phyloP scores from a whole-genome alignment of 2,888 invertebrate genomes.

The Sesamia inferens region DNA sequence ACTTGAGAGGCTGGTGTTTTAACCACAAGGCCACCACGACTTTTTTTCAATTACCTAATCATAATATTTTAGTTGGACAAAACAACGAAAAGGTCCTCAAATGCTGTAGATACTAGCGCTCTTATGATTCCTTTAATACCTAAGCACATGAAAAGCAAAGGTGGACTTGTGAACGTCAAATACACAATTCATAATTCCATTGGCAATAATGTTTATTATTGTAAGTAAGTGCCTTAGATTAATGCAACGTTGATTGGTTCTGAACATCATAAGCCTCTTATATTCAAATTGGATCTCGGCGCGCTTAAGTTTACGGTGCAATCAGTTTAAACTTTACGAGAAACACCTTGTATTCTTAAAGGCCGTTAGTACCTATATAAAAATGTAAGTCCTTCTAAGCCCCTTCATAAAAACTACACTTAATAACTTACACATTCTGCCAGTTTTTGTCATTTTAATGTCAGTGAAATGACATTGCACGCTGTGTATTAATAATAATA shows the following conservation, averaged over 20 bases:
- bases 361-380: constrained; percentile 45
- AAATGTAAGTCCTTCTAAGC: constrained; percentile 39
- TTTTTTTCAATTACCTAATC: too few species aligned
- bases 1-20: too few species aligned
- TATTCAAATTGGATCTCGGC: constrained; percentile 74
- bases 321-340: constrained; percentile 74
- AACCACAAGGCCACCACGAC: too few species aligned
- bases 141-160: neutral
- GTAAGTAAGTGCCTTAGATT: neutral
- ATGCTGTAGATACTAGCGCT: neutral
- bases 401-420: constrained; percentile 32
- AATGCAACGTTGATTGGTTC: constrained; percentile 65
- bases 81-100: too few species aligned
- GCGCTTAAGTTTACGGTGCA: constrained; percentile 75
- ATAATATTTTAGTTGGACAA: neutral
- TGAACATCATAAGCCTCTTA: constrained; percentile 72
- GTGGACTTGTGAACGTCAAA: neutral
- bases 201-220: neutral
- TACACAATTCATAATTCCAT: neutral
- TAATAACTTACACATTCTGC: constrained; percentile 13
- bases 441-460: constrained; percentile 5
- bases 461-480: neutral
- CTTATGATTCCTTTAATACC: neutral
- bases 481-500: neutral
- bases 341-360: constrained; percentile 50